Evolutionary conservation across 2,797 vertebrate genomes (phyloP), one percentile per base, ranked within the genome.

Genomic region (Coregonus suidteri): DNA sequence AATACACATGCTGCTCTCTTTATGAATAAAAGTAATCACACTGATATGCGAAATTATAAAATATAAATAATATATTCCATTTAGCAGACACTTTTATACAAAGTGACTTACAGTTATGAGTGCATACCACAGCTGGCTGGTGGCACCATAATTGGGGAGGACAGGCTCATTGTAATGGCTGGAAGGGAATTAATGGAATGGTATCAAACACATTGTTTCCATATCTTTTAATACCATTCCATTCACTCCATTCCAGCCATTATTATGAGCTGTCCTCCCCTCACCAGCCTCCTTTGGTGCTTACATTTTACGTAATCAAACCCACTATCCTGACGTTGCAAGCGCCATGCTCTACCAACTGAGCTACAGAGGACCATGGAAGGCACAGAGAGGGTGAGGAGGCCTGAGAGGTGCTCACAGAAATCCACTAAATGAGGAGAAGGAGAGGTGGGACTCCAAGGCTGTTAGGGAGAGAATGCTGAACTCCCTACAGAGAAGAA

Each of bases 1-100:
- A 69, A 79, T 76, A 77, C 18, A 70, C 80, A 85, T 66, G 51
- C 71, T 79, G 74, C 79, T 74, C 66, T 75, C 81, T 77, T 81
- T 76, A 85, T 85, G 86, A 77, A 86, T 80, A 70, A 30, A 80
- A 35, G 70, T 73, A 69, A 75, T 80, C 81, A 78, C 81, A 74
- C 59, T 77, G 71, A 84, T 83, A 73, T 71, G 62, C 14, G 14
- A 67, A 31, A 34, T 6, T 5, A 7, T 25, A 64, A 64, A 64
- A 64, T 25, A 64, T 56, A 56, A 56, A 18, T 56, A 56, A 56
- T 18, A 56, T 56, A 56, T 56, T 20, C 9, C 9, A 64, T 11
- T 64, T 25, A 64, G 59, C 59, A 64, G 20, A 30, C 9, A 1
- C 20, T 25, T 30, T 30, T 25, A 25, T 25, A 20, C 20, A 64